Evolutionary conservation across 2,113 vertebrate species (phyloP).

Genomic region (Lophochroa leadbeateri): DNA sequence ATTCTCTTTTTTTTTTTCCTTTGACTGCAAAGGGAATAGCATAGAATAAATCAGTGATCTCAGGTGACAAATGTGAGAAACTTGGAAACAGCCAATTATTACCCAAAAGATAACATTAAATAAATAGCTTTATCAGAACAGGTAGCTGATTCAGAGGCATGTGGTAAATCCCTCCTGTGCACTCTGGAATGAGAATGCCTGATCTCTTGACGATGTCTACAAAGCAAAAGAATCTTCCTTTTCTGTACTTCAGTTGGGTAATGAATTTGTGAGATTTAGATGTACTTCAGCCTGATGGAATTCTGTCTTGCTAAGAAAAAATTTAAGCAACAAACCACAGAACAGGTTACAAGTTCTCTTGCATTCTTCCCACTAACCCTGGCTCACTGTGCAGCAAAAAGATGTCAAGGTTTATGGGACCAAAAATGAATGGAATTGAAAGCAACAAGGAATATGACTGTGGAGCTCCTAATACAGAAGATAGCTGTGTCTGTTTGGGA

Average conservation of each 20-base stretch:
- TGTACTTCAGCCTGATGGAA: background rate
- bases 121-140: background rate
- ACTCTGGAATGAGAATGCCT: background rate
- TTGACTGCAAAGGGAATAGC: background rate
- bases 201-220: background rate
- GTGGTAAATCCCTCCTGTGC: background rate
- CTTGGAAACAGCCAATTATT: background rate
- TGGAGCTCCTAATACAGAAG: background rate
- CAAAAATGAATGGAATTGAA: background rate
- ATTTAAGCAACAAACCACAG: background rate
- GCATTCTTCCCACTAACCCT: background rate
- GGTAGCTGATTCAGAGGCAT: background rate
- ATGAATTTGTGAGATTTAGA: background rate
- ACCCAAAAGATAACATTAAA: background rate
- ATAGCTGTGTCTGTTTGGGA: background rate
- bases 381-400: background rate
- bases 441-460: background rate
- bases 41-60: background rate
- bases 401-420: background rate
- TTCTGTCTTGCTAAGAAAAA: background rate
- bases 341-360: background rate
- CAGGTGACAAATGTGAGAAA: background rate
- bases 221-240: background rate
- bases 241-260: background rate
- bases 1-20: background rate